Conservation (phyloP, 2,113 vertebrate genomes). For the Plecotus auritus region DNA sequence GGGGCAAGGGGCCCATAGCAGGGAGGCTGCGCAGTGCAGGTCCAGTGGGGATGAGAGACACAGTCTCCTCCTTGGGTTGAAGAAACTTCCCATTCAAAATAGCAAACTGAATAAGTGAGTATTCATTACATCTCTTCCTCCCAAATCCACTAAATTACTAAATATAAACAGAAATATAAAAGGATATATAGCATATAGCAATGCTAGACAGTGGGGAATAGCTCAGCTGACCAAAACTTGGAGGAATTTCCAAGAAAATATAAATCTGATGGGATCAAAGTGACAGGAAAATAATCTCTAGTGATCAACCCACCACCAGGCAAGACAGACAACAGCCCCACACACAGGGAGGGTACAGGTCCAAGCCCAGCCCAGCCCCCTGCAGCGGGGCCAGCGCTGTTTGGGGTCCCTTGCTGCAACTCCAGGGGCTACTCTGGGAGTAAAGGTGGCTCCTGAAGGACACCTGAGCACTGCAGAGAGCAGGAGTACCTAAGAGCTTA, state of each 20-base stretch:
- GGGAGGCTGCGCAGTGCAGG: rapidly evolving
- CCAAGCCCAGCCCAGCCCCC: not conserved
- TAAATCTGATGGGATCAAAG: too few species aligned
- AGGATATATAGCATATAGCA: not conserved
- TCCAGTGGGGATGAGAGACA: rapidly evolving
- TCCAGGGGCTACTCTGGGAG: not conserved
- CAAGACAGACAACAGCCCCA: not conserved
- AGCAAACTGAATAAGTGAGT: not conserved
- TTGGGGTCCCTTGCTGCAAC: rapidly evolving
- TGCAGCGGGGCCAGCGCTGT: not conserved
- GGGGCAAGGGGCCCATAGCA: not conserved
- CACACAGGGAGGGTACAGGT: not conserved
- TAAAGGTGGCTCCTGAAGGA: not conserved
- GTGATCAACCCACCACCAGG: rapidly evolving
- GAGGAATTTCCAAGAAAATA: not conserved
- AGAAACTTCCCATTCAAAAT: rapidly evolving
- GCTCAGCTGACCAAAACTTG: rapidly evolving
- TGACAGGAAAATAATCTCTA: rapidly evolving
- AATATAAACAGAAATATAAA: not conserved
- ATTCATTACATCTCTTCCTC: not conserved
- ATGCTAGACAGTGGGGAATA: not conserved
- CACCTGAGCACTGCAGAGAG: too few species aligned
- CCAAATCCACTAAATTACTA: not conserved
- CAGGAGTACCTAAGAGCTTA: not conserved
- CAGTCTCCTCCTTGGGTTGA: not conserved